Evolutionary conservation across 2,113 vertebrate genomes (phyloP), one percentile per base, ranked within the genome.

Genomic region (Micronycteris hirsuta): DNA sequence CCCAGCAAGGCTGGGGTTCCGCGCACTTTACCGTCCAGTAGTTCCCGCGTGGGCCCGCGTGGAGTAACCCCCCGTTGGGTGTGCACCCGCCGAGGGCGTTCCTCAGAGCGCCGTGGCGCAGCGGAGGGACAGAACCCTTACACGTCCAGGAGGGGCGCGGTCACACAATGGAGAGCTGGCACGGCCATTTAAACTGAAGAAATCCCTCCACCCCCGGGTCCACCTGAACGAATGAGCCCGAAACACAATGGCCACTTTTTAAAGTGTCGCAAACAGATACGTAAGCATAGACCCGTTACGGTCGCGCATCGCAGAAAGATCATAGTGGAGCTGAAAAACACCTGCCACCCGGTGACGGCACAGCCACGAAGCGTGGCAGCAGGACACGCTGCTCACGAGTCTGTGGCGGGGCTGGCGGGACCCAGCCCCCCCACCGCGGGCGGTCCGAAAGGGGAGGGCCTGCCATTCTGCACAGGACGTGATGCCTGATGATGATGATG

Each of bases 381-480:
- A 11, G 13, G 4, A 26, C 14, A 0, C 52, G 5, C 28, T 3
- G 1, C 77, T 80, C 49, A 56, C 22, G 13, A 5, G 52, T 38
- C 7, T 4, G 52, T 26, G 52, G 49, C 1, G 14, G 36, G 14
- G n/a, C 77, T 9, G 77, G n/a, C 17, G n/a, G 26, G 15, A 56
- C 1, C 13, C 54, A 8, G 9, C 22, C 77, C 3, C 8, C 3
- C 7, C 1, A 13, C 49, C 38, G 49, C 36, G 11, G 9, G 52
- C 3, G n/a, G 8, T 24, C 4, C 26, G 24, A 24, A 52, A 78
- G 33, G 13, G 33, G 1, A 52, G 33, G 7, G 33, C 33, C 0
- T 4, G 6, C 20, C 26, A 4, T 38, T 41, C 1, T 0, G 2
- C 16, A 9, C n/a, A 41, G n/a, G 3, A 26, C 52, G 11, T 10